These are phyloP conservation scores for Anolis apletophallus DNA, from an alignment of 2,797 vertebrate species.

Conservation along the genomic window DNA sequence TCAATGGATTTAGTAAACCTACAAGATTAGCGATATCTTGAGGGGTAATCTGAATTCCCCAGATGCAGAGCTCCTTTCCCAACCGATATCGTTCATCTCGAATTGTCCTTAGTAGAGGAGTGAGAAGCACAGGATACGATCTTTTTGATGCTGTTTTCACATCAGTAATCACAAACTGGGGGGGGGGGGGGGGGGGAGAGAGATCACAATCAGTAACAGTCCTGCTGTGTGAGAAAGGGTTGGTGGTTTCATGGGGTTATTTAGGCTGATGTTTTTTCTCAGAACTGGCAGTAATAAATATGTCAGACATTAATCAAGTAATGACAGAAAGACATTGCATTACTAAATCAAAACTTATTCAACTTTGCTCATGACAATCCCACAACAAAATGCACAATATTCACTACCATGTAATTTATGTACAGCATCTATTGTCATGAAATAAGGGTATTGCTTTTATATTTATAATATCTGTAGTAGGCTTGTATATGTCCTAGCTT, in stretches of 20 bases:
- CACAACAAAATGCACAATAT: neutral
- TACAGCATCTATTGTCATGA: neutral
- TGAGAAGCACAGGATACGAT: slow-evolving; percentile 55
- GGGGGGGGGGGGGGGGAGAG: too few relatives aligned
- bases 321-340: neutral
- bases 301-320: neutral
- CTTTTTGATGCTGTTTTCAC: slow-evolving; percentile 26
- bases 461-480: neutral
- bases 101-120: slow-evolving; percentile 70
- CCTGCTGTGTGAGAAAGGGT: neutral
- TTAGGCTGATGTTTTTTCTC: neutral
- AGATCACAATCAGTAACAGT: neutral
- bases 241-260: neutral
- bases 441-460: neutral
- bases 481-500: neutral
- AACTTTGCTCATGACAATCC: neutral
- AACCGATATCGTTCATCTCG: slow-evolving; percentile 66
- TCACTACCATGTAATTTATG: neutral
- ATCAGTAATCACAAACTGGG: slow-evolving; percentile 60
- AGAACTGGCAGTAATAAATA: neutral
- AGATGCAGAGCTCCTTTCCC: slow-evolving; percentile 71
- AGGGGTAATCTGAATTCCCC: slow-evolving; percentile 68
- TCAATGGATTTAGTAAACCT: slow-evolving; percentile 49
- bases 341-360: neutral
- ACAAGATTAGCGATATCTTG: slow-evolving; percentile 71